Conservation (phyloP, 1,140 invertebrate species). For the Solen grandis region DNA sequence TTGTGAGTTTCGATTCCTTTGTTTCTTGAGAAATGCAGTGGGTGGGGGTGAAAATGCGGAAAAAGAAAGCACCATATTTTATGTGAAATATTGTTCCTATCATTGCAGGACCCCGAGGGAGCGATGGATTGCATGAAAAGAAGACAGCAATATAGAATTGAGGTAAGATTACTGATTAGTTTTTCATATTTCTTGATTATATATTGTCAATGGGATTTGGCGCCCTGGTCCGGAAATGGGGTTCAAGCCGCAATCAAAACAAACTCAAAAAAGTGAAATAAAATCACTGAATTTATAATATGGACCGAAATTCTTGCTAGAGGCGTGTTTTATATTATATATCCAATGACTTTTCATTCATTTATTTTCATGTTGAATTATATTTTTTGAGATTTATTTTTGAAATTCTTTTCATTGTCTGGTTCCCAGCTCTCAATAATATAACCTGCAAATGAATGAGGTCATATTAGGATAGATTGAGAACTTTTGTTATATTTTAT, state of each 20-base stretch:
- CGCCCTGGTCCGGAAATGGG: conserved; percentile 7
- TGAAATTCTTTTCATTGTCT: too few species aligned
- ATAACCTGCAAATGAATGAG: too few species aligned
- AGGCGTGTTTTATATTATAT: too few species aligned
- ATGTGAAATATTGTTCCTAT: background rate
- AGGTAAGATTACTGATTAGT: conserved; percentile 58
- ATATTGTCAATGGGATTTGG: conserved; percentile 14
- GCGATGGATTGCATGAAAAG: conserved; percentile 61
- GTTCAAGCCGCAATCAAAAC: background rate
- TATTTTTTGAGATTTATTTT: too few species aligned
- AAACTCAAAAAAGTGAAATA: background rate
- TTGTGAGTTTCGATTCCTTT: conserved; percentile 42
- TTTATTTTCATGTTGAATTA: too few species aligned
- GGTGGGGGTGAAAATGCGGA: conserved; percentile 24
- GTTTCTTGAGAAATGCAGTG: conserved; percentile 40
- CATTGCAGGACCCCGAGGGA: conserved; percentile 66
- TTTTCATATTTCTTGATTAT: background rate
- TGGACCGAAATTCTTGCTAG: too few species aligned
- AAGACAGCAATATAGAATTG: conserved; percentile 70
- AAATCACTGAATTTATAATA: too few species aligned
- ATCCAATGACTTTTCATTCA: too few species aligned
- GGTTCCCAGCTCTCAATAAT: too few species aligned
- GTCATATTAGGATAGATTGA: too few species aligned
- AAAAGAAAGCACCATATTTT: background rate
- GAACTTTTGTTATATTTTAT: too few species aligned